A percentile compares a stretch with the other conserved stretches of the same genome.
phyloP scores from a whole-genome alignment of 2,888 invertebrate species.

The Sipha maydis region DNA sequence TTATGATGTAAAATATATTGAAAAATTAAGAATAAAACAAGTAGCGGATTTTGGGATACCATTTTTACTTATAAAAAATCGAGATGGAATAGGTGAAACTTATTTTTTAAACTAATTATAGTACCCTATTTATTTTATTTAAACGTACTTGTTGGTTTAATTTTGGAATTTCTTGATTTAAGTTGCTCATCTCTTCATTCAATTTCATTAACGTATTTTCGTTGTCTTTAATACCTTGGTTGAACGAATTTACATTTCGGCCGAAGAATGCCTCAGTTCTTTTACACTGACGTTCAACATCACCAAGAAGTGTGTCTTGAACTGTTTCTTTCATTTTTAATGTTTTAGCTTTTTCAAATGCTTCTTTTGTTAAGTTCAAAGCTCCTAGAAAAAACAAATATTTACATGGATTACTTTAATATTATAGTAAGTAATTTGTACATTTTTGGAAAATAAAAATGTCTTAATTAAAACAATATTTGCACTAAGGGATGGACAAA shows the following conservation, averaged over 20 bases:
- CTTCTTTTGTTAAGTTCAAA: constrained; percentile 87
- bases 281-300: constrained; percentile 74
- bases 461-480: too few relatives aligned
- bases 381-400: constrained; percentile 72
- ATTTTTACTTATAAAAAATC: too few relatives aligned
- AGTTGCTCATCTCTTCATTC: constrained; percentile 73
- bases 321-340: constrained; percentile 70
- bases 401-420: background rate
- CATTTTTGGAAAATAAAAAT: too few relatives aligned
- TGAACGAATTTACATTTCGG: constrained; percentile 73
- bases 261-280: constrained; percentile 75
- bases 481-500: too few relatives aligned
- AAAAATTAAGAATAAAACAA: too few relatives aligned
- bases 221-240: constrained; percentile 78
- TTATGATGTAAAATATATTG: too few relatives aligned
- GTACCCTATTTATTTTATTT: too few relatives aligned
- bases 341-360: constrained; percentile 71
- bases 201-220: constrained; percentile 77
- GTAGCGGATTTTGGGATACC: too few relatives aligned
- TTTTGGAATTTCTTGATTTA: constrained; percentile 81
- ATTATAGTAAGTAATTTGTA: background rate
- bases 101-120: too few relatives aligned
- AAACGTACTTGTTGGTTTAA: constrained; percentile 81
- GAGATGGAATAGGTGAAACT: too few relatives aligned
- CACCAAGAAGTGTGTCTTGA: constrained; percentile 66